Base-by-base conservation (phyloP, 1,140 invertebrate genomes). In the Drosophila truncata region DNA sequence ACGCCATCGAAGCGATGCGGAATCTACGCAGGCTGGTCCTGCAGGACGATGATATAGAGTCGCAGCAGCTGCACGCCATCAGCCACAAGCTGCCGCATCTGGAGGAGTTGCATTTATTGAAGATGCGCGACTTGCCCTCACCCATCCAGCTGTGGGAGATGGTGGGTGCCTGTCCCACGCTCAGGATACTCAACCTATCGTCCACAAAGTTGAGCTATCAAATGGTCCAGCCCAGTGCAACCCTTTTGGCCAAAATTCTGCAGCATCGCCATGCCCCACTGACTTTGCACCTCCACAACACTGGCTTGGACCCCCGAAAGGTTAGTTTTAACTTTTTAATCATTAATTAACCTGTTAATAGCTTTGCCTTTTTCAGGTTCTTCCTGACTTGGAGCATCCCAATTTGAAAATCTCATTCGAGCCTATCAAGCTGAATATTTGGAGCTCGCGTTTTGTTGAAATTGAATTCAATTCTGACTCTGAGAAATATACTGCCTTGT, bases 41-140 rank as follows among this genome's bases (percentile, higher is more conserved):
- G n/a, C 47, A 74, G 3, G 67, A 91, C 3, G 87, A 91, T 46
- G 87, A 91, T 31, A 78, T 91, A 18, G 71, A 70, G 11, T n/a
- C 52, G 9, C 16, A 65, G 1, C 31, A 65, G 16, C 44, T 91
- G 33, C 29, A 54, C 14, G 25, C 18, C 8, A 54, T 83, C n/a
- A 75, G 77, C 18, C 29, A 59, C 13, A 42, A 9, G 0, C 23
- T 87, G 25, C 50, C 47, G 2, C 29, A 66, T 25, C 39, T 87
- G 16, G 63, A 87, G 35, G 80, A 87, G 10, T 44, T 87, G 35
- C 71, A 87, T 44, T 50, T 87, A 10, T 47, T 82, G 13, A 63
- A 69, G 16, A 87, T 87, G 83, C 71, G 76, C 1, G 41, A 64
- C 9, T 4, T 87, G 20, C 83, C 83, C 2, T 57, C 61, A 0